Conservation (phyloP, 1,140 invertebrate genomes). For the Leptonema lineaticorne region DNA sequence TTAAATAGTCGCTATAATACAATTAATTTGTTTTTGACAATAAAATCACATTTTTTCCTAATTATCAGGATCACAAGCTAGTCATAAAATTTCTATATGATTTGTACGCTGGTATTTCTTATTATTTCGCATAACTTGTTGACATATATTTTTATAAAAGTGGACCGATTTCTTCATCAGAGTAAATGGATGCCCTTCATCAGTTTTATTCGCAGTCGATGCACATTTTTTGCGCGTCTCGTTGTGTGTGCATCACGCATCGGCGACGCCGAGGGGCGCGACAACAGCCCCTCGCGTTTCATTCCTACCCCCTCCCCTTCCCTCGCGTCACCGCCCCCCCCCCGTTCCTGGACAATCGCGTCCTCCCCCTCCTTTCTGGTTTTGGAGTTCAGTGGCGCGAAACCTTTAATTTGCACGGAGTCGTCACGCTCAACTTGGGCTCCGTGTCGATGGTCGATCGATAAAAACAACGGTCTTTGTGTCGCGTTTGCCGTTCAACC, state of each 20-base stretch:
- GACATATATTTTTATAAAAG: too few relatives aligned
- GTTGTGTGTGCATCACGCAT: constrained; percentile 8
- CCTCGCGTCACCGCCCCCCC: neutral
- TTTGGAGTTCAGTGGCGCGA: neutral
- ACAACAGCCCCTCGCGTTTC: neutral
- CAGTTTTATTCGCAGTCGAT: neutral
- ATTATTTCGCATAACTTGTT: too few relatives aligned
- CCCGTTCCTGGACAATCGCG: neutral
- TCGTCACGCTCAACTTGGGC: neutral
- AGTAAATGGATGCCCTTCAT: neutral
- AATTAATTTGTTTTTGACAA: too few relatives aligned
- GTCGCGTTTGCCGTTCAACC: too few relatives aligned
- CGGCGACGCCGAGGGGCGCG: neutral
- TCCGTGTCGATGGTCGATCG: neutral
- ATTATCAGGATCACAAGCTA: too few relatives aligned
- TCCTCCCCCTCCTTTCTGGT: too few relatives aligned
- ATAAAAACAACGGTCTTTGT: too few relatives aligned
- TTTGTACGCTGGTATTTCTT: too few relatives aligned
- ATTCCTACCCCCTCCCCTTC: neutral
- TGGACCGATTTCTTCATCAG: too few relatives aligned
- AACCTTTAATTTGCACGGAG: neutral
- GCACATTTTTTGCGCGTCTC: constrained; percentile 11
- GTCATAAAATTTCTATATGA: too few relatives aligned
- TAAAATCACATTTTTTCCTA: too few relatives aligned
- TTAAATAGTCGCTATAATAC: too few relatives aligned